Percentiles rank a stretch among this genome's conserved stretches.
phyloP scores from a whole-genome alignment of 2,113 vertebrate species.

The Python bivittatus region DNA sequence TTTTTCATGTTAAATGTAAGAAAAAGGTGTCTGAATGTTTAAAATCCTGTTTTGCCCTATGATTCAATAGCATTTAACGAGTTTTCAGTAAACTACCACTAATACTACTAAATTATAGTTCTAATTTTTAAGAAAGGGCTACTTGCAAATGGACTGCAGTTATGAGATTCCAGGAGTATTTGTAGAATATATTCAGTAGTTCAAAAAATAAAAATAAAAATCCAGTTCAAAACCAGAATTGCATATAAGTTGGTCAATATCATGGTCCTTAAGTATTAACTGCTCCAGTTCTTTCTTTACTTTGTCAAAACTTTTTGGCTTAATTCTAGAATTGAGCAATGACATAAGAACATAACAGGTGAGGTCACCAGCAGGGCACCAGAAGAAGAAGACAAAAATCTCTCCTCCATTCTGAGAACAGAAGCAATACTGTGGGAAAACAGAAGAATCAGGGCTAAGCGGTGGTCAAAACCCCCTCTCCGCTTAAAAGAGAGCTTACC shows the following conservation, averaged over 20 bases:
- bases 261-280: neutral
- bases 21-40: neutral
- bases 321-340: neutral
- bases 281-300: no score
- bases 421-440: neutral
- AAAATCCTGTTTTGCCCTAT: neutral
- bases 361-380: neutral
- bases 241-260: neutral
- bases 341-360: no score
- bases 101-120: neutral
- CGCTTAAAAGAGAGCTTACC: constrained; percentile 70
- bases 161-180: neutral
- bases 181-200: neutral
- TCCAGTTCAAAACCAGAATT: neutral
- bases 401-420: neutral
- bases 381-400: neutral
- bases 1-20: neutral
- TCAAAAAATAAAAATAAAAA: neutral
- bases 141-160: neutral
- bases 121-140: neutral
- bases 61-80: neutral
- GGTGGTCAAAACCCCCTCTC: neutral
- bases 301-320: neutral
- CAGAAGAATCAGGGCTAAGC: neutral
- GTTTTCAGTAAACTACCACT: neutral